Evolutionary conservation across 2,113 vertebrate species (phyloP).

Genomic region (Oxygymnocypris stewartii): DNA sequence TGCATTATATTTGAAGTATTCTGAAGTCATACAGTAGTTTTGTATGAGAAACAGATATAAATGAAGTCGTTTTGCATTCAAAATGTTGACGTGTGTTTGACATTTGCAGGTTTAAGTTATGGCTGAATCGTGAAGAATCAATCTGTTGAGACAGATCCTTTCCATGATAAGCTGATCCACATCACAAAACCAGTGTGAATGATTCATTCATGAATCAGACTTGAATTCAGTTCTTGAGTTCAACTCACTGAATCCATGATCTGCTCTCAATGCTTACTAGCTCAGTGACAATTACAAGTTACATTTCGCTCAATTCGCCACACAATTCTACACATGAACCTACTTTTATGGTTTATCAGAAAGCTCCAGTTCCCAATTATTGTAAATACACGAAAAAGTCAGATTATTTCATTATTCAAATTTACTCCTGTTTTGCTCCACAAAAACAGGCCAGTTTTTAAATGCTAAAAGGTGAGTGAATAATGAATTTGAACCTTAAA

Average conservation of each 20-base stretch:
- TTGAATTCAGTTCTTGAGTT: background rate
- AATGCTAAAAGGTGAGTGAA: background rate
- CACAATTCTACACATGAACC: background rate
- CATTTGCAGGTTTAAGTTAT: background rate
- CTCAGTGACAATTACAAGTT: background rate
- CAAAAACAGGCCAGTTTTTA: background rate
- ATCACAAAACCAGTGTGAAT: background rate
- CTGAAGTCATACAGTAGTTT: background rate
- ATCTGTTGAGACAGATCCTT: background rate
- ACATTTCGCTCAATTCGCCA: background rate
- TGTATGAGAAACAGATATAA: constrained; percentile 1
- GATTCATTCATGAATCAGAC: constrained; percentile 2
- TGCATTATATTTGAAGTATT: background rate
- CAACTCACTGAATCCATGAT: background rate
- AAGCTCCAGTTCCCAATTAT: background rate
- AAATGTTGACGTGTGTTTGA: background rate
- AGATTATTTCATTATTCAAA: background rate
- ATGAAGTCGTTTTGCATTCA: background rate
- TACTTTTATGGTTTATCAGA: background rate
- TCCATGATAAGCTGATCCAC: background rate
- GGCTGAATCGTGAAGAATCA: background rate
- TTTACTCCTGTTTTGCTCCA: background rate
- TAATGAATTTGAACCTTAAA: background rate
- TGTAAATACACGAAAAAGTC: background rate
- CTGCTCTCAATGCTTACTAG: background rate